phyloP scores from a whole-genome alignment of 2,888 invertebrate genomes.

The Lithophane socia region DNA sequence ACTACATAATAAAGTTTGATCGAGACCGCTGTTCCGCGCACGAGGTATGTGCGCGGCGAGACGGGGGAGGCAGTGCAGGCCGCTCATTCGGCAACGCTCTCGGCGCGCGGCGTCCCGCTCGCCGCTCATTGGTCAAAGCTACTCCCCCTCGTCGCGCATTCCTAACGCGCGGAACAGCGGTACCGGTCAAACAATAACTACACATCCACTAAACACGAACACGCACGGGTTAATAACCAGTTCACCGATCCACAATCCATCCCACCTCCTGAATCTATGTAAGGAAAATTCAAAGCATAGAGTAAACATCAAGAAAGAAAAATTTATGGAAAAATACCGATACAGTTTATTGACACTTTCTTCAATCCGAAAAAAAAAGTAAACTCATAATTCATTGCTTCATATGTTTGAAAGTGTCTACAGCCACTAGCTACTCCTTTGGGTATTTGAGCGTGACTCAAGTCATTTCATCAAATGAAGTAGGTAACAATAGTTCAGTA shows the following conservation, averaged over 20 bases:
- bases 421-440: background rate
- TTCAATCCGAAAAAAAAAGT: background rate
- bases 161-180: no score
- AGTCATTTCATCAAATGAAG: background rate
- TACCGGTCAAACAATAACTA: constrained; percentile 14
- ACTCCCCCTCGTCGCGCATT: no score
- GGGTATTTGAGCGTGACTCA: constrained; percentile 8
- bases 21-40: no score
- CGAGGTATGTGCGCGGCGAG: no score
- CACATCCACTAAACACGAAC: constrained; percentile 8
- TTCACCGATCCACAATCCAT: constrained; percentile 42
- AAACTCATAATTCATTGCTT: background rate
- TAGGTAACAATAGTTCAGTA: background rate
- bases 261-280: constrained; percentile 45
- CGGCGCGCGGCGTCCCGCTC: no score
- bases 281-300: constrained; percentile 19
- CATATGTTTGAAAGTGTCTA: background rate
- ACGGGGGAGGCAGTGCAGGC: no score
- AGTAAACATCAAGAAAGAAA: constrained; percentile 25
- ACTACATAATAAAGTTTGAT: background rate
- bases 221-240: constrained; percentile 33
- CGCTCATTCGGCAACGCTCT: no score
- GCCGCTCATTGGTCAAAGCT: no score
- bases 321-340: background rate
- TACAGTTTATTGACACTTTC: background rate